Percentiles rank a stretch among this genome's conserved stretches.
These are phyloP conservation scores for Columbina picui DNA, from an alignment of 2,113 vertebrate genomes.

Conservation along the genomic window DNA sequence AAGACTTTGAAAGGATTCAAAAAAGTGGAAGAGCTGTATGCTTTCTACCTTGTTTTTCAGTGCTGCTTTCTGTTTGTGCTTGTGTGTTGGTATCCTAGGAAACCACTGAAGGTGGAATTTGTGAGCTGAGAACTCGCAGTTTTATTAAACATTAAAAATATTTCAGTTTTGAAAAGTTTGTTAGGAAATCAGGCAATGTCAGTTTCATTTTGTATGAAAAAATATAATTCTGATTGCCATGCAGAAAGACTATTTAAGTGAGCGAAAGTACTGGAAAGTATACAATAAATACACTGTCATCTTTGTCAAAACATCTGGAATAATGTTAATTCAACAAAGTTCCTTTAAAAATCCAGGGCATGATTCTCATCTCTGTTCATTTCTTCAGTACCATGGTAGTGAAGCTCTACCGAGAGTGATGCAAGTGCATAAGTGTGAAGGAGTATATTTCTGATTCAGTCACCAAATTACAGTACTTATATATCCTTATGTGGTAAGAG, in stretches of 20 bases:
- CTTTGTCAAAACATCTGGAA: background rate
- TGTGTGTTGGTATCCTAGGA: constrained; percentile 45
- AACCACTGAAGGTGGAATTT: background rate
- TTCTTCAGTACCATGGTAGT: background rate
- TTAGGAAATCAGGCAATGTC: background rate
- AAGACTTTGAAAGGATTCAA: background rate
- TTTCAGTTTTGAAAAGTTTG: background rate
- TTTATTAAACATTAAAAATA: background rate
- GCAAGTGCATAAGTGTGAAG: background rate
- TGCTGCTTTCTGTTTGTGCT: background rate
- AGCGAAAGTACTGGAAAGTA: background rate
- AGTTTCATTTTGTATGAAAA: background rate
- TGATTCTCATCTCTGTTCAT: background rate
- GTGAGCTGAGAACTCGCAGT: background rate
- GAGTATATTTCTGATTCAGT: background rate
- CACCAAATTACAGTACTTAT: background rate
- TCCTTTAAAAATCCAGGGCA: background rate
- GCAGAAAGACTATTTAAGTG: background rate
- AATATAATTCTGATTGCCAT: background rate
- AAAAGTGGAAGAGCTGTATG: background rate
- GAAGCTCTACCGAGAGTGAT: background rate
- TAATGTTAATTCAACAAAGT: background rate
- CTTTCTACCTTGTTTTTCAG: constrained; percentile 1
- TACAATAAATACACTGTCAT: background rate
- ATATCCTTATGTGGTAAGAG: background rate